Evolutionary conservation across 23 tunicate species (phyloP), one percentile per base, ranked within the genome.

Genomic region (Halocynthia aurantium): DNA sequence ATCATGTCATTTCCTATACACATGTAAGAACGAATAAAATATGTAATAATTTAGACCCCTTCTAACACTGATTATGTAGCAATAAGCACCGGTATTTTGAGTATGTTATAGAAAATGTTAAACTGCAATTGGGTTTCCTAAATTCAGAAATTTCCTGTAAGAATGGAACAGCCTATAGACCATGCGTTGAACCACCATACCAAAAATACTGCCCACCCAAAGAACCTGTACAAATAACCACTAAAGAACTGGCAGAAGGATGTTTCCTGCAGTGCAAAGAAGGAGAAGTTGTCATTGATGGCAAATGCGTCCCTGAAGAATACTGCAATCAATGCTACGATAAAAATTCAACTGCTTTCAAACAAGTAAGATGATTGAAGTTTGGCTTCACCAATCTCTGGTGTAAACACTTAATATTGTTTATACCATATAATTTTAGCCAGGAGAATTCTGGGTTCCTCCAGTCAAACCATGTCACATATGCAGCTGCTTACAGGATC

Each of bases 251-350:
- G 52, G 67, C 71, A 6, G 85, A 81, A 74, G 91, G 91, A 0
- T 86, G 91, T 62, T 86, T 86, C 61, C 57, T 86, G 15, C 15
- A 72, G 20, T 86, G 91, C 51, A 19, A 58, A 10, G 60, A 22
- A 0, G 76, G 54, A 55, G 76, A 86, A 54, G 91, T 86, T 17
- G 85, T 81, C 20, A 66, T 86, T 0, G 76, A 76, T 51, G 81
- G 81, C 6, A 75, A 9, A 12, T 86, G 91, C 70, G 40, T 12
- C 22, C 5, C 50, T 54, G 74, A 62, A 6, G 62, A 75, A 7
- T 6, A 7, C 61, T 86, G 91, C 62, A 10, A 52, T 12, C 74
- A 49, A 76, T 86, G 91, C 70, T 86, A 52, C 49, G 91, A 86
- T 82, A 17, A 51, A 12, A 80, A 80, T 6, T 49, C 72, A 22